Percentiles rank a stretch among this genome's conserved stretches.
phyloP scores from a whole-genome alignment of 2,797 vertebrate species.

The Leuciscus waleckii region DNA sequence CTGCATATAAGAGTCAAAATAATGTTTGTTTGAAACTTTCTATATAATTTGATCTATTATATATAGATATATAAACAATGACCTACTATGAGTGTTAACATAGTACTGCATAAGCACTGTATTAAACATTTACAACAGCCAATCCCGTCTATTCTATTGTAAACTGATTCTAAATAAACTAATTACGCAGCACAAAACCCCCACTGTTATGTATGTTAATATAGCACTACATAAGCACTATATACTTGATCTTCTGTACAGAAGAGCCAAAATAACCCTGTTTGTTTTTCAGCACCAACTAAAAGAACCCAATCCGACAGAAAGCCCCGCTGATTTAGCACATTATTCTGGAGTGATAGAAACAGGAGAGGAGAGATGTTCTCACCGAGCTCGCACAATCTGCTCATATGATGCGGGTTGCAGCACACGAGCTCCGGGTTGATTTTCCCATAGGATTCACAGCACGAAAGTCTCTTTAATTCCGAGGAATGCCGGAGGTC shows the following conservation, averaged over 20 bases:
- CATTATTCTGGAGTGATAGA: neutral
- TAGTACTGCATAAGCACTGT: neutral
- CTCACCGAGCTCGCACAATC: slow-evolving; percentile 95
- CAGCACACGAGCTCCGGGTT: slow-evolving; percentile 94
- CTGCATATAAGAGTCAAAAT: neutral
- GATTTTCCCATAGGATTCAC: slow-evolving; percentile 93
- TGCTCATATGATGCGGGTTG: slow-evolving; percentile 98
- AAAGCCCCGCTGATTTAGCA: neutral
- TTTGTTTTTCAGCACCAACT: neutral
- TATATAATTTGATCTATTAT: neutral
- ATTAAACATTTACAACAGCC: neutral
- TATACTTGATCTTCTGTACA: neutral
- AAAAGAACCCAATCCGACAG: neutral
- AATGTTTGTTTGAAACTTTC: neutral
- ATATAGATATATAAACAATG: neutral
- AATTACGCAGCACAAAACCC: neutral
- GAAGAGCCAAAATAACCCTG: neutral
- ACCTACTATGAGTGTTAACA: neutral
- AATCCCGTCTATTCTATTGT: neutral
- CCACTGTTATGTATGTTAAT: neutral
- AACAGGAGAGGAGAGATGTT: neutral
- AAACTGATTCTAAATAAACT: neutral
- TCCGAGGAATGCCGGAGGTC: slow-evolving; percentile 94
- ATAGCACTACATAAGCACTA: neutral
- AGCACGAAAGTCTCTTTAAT: slow-evolving; percentile 93